Conservation (phyloP, 2,888 invertebrate species). For the Eristalinus aeneus region DNA sequence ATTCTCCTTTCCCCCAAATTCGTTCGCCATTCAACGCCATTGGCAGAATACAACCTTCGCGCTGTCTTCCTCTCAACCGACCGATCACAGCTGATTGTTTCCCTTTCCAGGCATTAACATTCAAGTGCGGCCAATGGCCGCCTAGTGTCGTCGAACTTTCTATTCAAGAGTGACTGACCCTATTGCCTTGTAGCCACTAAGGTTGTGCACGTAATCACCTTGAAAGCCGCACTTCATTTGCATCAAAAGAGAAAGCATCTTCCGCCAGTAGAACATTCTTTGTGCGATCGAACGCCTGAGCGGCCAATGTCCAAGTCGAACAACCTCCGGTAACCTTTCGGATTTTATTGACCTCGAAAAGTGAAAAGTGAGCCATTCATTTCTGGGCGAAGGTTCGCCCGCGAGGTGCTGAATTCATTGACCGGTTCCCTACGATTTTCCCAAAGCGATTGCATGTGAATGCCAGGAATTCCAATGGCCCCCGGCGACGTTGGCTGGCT, state of each 20-base stretch:
- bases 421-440: background rate
- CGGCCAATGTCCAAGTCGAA: background rate
- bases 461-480: background rate
- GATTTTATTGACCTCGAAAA: constrained; percentile 42
- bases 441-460: background rate
- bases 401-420: background rate
- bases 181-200: background rate
- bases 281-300: background rate
- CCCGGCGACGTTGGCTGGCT: background rate
- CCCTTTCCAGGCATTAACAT: background rate
- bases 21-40: background rate
- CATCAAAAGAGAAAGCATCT: constrained; percentile 38
- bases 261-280: constrained; percentile 17
- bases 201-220: background rate
- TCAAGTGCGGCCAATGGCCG: background rate
- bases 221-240: constrained; percentile 31
- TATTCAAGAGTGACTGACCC: background rate
- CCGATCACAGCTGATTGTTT: background rate
- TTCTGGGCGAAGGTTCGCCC: background rate
- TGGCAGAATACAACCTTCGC: background rate
- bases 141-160: background rate
- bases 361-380: constrained; percentile 37
- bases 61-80: background rate
- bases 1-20: background rate
- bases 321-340: constrained; percentile 26